Evolutionary conservation across 2,113 vertebrate genomes (phyloP).

Genomic region (Pavo muticus): DNA sequence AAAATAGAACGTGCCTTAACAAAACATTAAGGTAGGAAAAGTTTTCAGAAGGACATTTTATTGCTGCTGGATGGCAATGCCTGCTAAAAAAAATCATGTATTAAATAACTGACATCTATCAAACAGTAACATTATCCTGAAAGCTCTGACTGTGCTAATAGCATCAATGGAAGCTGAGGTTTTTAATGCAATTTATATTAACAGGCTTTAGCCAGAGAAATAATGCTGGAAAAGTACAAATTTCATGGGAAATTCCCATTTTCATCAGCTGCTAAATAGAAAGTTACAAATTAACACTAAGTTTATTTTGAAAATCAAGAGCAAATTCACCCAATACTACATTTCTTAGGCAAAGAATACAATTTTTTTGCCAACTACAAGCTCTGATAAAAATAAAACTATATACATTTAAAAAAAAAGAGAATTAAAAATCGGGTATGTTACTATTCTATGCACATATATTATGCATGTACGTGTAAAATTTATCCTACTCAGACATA

Average conservation of each 20-base stretch:
- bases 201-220: background rate
- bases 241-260: slow-evolving; percentile 6
- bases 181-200: slow-evolving; percentile 46
- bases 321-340: background rate
- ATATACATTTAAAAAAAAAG: background rate
- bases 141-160: background rate
- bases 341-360: background rate
- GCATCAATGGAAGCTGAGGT: background rate
- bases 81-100: background rate
- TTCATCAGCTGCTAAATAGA: slow-evolving; percentile 27
- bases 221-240: background rate
- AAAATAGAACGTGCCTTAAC: background rate
- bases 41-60: background rate
- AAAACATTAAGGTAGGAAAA: background rate
- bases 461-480: background rate
- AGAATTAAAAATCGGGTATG: background rate
- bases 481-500: background rate
- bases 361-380: background rate
- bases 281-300: background rate
- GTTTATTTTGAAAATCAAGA: slow-evolving; percentile 14
- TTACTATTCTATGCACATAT: background rate
- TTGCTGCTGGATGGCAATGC: background rate
- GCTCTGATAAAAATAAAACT: background rate
- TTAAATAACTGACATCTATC: slow-evolving; percentile 17
- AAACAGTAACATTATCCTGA: slow-evolving; percentile 28